Evolutionary conservation across 2,888 invertebrate species (phyloP).

Genomic region (Lasioglossum lativentre): DNA sequence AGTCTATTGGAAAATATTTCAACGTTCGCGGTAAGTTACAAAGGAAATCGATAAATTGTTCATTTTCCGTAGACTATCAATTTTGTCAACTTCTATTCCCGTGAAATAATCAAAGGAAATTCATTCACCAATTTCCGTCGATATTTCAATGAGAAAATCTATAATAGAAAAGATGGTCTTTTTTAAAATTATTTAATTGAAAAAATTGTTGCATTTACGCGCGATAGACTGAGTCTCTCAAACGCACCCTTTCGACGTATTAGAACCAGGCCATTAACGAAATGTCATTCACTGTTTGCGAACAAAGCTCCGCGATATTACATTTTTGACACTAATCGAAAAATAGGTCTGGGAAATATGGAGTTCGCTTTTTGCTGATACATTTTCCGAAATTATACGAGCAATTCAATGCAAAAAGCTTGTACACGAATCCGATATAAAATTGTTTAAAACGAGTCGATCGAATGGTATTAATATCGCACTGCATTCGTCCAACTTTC

Average conservation of each 20-base stretch:
- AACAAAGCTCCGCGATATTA: slow-evolving; percentile 4
- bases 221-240: background rate
- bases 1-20: background rate
- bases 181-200: background rate
- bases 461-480: slow-evolving; percentile 65
- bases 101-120: background rate
- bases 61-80: background rate
- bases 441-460: slow-evolving; percentile 53
- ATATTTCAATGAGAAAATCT: background rate
- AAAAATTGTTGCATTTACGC: background rate
- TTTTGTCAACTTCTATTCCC: background rate
- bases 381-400: slow-evolving; percentile 40
- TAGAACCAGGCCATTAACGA: background rate
- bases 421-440: slow-evolving; percentile 47
- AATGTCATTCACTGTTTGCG: slow-evolving; percentile 1
- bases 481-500: slow-evolving; percentile 51
- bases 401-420: slow-evolving; percentile 45
- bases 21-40: background rate
- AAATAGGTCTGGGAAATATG: background rate
- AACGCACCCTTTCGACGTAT: background rate
- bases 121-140: slow-evolving; percentile 1
- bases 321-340: background rate
- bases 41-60: background rate
- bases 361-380: background rate
- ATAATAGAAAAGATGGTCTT: background rate